A percentile compares a stretch with the other conserved stretches of the same genome.
Evolutionary conservation across 2,113 vertebrate species (phyloP).

Genomic region (Eurystomus gularis): DNA sequence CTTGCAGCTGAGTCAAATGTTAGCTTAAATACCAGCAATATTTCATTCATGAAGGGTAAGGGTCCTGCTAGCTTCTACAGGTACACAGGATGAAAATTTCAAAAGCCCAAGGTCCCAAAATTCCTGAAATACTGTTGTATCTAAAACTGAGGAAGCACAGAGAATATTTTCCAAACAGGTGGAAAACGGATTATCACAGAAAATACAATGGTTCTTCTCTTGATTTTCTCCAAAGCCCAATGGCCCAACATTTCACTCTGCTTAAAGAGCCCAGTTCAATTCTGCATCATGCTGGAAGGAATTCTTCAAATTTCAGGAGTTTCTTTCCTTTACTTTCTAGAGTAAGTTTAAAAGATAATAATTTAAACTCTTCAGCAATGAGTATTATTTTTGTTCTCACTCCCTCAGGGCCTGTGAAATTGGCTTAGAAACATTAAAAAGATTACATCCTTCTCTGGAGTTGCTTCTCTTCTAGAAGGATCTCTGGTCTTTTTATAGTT

Average conservation of each 20-base stretch:
- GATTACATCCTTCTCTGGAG: neutral
- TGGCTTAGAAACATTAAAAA: neutral
- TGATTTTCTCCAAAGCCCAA: neutral
- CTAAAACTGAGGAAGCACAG: neutral
- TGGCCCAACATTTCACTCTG: neutral
- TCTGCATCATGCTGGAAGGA: neutral
- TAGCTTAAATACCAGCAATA: constrained; percentile 11
- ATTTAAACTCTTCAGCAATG: neutral
- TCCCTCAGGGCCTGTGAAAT: neutral
- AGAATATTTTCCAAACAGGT: neutral
- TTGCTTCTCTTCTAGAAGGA: neutral
- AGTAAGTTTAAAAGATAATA: neutral
- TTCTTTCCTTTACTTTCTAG: neutral
- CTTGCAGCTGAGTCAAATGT: neutral
- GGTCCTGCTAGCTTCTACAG: neutral
- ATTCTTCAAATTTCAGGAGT: neutral
- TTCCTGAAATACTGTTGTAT: neutral
- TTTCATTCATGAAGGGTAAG: neutral
- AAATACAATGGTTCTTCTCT: neutral
- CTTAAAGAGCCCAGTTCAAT: neutral
- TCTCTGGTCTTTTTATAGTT: neutral
- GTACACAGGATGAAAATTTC: neutral
- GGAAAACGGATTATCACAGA: neutral
- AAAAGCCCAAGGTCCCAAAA: neutral
- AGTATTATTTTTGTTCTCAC: neutral